Percentiles rank a stretch among this genome's conserved stretches.
Evolutionary conservation across 1,140 invertebrate species (phyloP).

Genomic region (Drosophila pruinosa): DNA sequence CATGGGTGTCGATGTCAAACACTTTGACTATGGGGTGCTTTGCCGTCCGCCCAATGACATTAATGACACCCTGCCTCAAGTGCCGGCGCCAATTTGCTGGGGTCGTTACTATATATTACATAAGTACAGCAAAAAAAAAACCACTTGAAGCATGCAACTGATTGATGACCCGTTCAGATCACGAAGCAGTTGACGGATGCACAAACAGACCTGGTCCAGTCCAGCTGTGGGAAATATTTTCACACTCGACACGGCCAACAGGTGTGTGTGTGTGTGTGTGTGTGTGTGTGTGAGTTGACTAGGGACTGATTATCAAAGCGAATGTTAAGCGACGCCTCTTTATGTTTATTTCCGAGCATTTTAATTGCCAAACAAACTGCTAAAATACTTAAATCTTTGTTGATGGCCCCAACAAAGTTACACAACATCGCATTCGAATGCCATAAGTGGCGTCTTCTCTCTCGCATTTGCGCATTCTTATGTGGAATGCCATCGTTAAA

Average conservation of each 20-base stretch:
- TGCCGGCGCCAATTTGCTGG: slow-evolving; percentile 11
- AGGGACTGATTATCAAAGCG: neutral
- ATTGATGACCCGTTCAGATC: slow-evolving; percentile 1
- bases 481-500: neutral
- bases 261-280: neutral
- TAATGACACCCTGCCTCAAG: slow-evolving; percentile 6
- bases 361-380: neutral
- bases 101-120: slow-evolving; percentile 20
- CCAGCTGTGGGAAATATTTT: slow-evolving; percentile 18
- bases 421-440: neutral
- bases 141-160: slow-evolving; percentile 3
- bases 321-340: neutral
- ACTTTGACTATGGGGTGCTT: slow-evolving; percentile 8
- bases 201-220: neutral
- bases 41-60: slow-evolving; percentile 21
- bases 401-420: neutral
- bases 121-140: slow-evolving; percentile 5
- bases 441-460: neutral
- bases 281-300: neutral
- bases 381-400: neutral
- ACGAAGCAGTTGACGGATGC: neutral
- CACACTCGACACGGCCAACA: neutral
- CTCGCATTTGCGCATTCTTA: neutral
- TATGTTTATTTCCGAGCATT: neutral
- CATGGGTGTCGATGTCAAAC: slow-evolving; percentile 10